Evolutionary conservation across 2,113 vertebrate genomes (phyloP), one percentile per base, ranked within the genome.

Genomic region (Scatophagus argus): DNA sequence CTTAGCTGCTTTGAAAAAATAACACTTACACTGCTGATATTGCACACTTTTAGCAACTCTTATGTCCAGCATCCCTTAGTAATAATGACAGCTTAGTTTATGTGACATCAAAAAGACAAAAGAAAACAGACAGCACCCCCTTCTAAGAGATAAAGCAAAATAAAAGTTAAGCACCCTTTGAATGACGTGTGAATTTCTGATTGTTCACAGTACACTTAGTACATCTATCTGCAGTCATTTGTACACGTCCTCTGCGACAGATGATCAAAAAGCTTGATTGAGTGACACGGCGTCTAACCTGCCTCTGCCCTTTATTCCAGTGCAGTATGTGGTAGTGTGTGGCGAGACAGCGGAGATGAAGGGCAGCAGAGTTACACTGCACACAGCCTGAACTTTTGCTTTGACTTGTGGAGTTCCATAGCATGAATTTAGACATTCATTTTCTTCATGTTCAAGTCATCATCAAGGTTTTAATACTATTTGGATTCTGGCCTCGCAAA

Each of bases 11-110:
- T 70, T 73, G 34, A 81, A 77, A n/a, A 71, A 43, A 49, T 8
- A 64, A 72, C 52, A 4, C 29, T 38, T 21, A 49, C 3, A 47
- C 29, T 17, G 60, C 73, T 77, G 34, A 81, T 92, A 92, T 90
- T 93, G 88, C 91, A 94, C 92, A 82, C 78, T 64, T 39, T 38
- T 49, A 27, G 25, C 47, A 60, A n/a, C 13, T 64, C 31, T 66
- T 10, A 8, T n/a, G 32, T 71, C 52, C 49, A 77, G 31, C 51
- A 34, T 69, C 60, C 21, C 77, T 81, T 41, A 31, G 41, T 47
- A 66, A 73, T 32, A 21, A 36, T 0, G n/a, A 67, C 52, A 70
- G 19, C 31, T 2, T 19, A 21, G 32, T 17, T 34, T 36, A n/a
- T 39, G 62, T 52, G 55, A 71, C 41, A 59, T 43, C 9, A 62